Conservation (phyloP, 2,113 vertebrate species). For the Coturnix japonica region DNA sequence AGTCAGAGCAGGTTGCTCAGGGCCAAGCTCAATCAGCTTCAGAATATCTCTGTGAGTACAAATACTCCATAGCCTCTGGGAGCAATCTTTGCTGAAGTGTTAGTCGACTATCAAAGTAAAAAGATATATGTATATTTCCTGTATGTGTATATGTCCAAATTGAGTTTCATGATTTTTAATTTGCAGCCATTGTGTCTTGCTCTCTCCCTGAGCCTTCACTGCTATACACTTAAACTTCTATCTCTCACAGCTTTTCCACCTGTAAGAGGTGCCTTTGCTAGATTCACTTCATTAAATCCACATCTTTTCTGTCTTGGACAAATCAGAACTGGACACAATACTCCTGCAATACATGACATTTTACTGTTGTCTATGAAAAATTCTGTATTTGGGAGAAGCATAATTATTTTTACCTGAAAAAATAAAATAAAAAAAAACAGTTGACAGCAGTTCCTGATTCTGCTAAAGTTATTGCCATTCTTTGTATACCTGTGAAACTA, state of each 20-base stretch:
- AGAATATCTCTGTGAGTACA: background rate
- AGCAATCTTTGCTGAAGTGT: background rate
- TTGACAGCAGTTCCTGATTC: background rate
- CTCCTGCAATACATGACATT: background rate
- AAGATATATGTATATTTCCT: background rate
- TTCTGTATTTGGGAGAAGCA: background rate
- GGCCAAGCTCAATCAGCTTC: rapidly evolving
- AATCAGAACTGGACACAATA: background rate
- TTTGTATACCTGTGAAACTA: background rate
- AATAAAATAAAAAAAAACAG: background rate
- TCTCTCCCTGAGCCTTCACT: background rate
- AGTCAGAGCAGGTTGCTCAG: background rate
- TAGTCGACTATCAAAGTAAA: background rate
- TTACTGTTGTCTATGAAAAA: background rate
- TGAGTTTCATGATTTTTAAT: background rate
- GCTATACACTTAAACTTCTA: background rate
- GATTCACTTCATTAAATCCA: background rate
- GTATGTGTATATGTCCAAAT: background rate
- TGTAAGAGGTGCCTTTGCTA: background rate
- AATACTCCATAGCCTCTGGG: background rate
- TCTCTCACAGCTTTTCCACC: background rate
- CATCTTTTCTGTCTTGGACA: background rate
- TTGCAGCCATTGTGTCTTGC: background rate
- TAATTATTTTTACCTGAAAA: background rate
- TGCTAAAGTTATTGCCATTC: background rate